Evolutionary conservation across 2,797 vertebrate species (phyloP).

Genomic region (Fratercula arctica): DNA sequence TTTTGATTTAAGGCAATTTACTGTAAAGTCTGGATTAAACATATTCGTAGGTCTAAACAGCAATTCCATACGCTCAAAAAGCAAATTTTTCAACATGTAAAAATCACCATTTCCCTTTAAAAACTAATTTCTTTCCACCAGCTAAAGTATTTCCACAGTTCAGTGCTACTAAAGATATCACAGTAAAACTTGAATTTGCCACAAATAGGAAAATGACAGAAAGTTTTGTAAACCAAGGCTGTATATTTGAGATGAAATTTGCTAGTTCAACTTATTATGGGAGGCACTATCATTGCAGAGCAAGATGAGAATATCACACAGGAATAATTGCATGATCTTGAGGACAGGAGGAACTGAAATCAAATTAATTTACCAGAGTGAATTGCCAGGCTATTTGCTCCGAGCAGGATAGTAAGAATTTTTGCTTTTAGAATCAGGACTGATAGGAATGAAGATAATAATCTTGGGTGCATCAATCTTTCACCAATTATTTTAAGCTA

Average conservation of each 20-base stretch:
- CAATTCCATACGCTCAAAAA: neutral
- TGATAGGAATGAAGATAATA: neutral
- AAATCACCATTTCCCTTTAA: neutral
- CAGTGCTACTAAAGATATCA: neutral
- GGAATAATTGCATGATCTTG: neutral
- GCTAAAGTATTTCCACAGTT: neutral
- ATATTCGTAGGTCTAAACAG: neutral
- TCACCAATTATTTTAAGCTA: neutral
- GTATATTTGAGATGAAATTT: neutral
- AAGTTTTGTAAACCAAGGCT: neutral
- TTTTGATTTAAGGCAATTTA: neutral
- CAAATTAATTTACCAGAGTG: neutral
- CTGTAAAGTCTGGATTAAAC: neutral
- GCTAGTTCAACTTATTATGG: neutral
- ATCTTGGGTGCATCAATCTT: neutral
- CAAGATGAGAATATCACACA: neutral
- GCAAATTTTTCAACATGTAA: neutral
- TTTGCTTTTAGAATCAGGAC: neutral
- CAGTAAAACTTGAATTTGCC: neutral
- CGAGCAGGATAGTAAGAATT: neutral
- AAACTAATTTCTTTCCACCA: neutral
- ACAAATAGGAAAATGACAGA: slow-evolving; percentile 17
- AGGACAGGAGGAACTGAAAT: slow-evolving; percentile 2
- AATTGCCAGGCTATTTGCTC: neutral
- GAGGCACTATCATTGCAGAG: neutral